A percentile compares a stretch with the other conserved stretches of the same genome.
Conservation (phyloP, 2,113 vertebrate genomes). For the Oryzias woworae region DNA sequence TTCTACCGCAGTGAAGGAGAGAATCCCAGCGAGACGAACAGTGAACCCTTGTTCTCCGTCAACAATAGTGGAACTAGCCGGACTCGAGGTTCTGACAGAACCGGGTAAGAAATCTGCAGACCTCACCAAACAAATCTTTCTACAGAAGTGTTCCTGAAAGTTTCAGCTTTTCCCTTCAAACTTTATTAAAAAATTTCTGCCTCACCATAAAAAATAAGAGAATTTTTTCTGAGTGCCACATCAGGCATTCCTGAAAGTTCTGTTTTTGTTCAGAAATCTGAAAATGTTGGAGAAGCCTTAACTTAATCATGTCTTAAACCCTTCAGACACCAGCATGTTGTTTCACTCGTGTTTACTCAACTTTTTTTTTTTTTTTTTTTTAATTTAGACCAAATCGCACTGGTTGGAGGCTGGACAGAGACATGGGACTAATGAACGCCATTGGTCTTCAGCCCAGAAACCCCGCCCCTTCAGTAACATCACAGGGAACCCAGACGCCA, state of each 20-base stretch:
- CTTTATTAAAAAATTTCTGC: no score
- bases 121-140: background rate
- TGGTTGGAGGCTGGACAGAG: constrained; percentile 91
- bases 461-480: constrained; percentile 92
- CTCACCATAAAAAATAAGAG: no score
- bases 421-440: constrained; percentile 98
- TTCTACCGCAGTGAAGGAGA: constrained; percentile 92
- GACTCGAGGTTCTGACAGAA: constrained; percentile 83
- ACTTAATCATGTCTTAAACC: no score
- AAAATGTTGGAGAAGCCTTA: no score
- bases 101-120: constrained; percentile 84
- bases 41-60: constrained; percentile 88
- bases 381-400: constrained; percentile 85
- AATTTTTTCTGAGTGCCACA: no score
- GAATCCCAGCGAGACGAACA: constrained; percentile 87
- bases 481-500: constrained; percentile 96
- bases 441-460: constrained; percentile 96
- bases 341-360: no score
- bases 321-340: no score
- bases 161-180: no score
- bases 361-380: background rate
- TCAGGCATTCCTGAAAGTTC: no score
- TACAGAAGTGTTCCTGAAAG: background rate
- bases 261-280: no score
- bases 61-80: constrained; percentile 85